Percentiles rank a stretch among this genome's conserved stretches.
Evolutionary conservation across 2,888 invertebrate species (phyloP).

Genomic region (Mesochorus sp.): DNA sequence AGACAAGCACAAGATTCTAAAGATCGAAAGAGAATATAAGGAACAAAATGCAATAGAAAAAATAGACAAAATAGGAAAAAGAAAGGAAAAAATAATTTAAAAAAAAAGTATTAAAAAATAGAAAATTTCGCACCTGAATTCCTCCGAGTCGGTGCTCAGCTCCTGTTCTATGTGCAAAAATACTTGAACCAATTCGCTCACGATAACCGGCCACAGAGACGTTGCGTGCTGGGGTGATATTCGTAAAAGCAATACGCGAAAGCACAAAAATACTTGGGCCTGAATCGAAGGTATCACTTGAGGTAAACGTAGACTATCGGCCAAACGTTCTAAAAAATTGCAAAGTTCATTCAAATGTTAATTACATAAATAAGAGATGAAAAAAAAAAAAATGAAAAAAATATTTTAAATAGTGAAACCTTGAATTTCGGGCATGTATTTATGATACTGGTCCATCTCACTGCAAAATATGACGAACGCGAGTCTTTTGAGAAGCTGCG

Average conservation of each 20-base stretch:
- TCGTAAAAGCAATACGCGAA: constrained; percentile 91
- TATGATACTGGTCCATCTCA: constrained; percentile 93
- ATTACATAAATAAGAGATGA: background rate
- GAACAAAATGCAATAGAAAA: constrained; percentile 8
- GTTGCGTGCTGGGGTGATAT: constrained; percentile 93
- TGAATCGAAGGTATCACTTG: constrained; percentile 90
- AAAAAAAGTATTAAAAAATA: too few species aligned
- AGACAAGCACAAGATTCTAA: constrained; percentile 20
- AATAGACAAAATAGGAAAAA: background rate
- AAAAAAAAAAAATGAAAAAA: constrained; percentile 19
- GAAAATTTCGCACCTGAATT: constrained; percentile 86
- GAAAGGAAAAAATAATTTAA: background rate
- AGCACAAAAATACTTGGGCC: constrained; percentile 93
- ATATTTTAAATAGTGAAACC: constrained; percentile 84
- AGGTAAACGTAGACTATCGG: constrained; percentile 90
- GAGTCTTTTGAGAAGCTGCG: constrained; percentile 90
- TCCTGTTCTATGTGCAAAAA: constrained; percentile 94
- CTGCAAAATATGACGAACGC: constrained; percentile 94
- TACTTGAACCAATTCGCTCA: constrained; percentile 95
- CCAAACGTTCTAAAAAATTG: constrained; percentile 88
- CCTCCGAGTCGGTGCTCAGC: constrained; percentile 88
- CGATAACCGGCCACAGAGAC: constrained; percentile 95
- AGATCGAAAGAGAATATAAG: background rate
- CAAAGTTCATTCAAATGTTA: background rate
- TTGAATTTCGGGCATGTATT: constrained; percentile 94